These are phyloP conservation scores for Melanostoma scalare DNA, from an alignment of 2,888 invertebrate species.

Conservation along the genomic window DNA sequence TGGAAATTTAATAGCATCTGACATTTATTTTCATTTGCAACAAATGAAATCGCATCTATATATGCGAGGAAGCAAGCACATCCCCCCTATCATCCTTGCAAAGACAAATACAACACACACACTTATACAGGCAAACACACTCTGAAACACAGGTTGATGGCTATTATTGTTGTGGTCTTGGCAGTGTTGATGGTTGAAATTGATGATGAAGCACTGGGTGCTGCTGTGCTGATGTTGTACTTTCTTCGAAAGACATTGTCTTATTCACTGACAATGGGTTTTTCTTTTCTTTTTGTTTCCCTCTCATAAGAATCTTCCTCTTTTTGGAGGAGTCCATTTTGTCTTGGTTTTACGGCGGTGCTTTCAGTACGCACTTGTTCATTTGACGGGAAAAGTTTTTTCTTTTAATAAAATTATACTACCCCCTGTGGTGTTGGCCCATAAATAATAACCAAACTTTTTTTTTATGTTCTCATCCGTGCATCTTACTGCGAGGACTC, in stretches of 20 bases:
- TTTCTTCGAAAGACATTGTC: conserved; percentile 47
- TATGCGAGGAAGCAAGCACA: conserved; percentile 5
- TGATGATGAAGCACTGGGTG: conserved; percentile 39
- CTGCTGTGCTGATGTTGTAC: conserved; percentile 28
- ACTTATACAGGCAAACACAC: neutral
- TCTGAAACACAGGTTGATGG: conserved; percentile 31
- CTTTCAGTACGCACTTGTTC: conserved; percentile 55
- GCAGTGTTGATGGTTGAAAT: conserved; percentile 20
- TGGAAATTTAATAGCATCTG: conserved; percentile 72
- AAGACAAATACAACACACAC: too few relatives aligned
- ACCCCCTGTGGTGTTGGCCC: conserved; percentile 59
- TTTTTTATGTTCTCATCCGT: conserved; percentile 7
- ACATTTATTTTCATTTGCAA: conserved; percentile 72
- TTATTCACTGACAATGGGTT: conserved; percentile 34
- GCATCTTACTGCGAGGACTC: neutral
- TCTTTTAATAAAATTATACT: conserved; percentile 65
- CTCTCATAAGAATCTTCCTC: neutral
- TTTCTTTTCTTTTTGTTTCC: neutral
- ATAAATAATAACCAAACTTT: conserved; percentile 59
- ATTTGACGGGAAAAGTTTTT: conserved; percentile 48
- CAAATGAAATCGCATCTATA: conserved; percentile 67
- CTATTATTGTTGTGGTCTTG: conserved; percentile 19
- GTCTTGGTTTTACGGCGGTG: neutral
- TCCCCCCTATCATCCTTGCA: neutral
- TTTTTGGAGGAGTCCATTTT: neutral